These are phyloP conservation scores for Dascillus cervinus DNA, from an alignment of 2,888 invertebrate species.

Conservation along the genomic window DNA sequence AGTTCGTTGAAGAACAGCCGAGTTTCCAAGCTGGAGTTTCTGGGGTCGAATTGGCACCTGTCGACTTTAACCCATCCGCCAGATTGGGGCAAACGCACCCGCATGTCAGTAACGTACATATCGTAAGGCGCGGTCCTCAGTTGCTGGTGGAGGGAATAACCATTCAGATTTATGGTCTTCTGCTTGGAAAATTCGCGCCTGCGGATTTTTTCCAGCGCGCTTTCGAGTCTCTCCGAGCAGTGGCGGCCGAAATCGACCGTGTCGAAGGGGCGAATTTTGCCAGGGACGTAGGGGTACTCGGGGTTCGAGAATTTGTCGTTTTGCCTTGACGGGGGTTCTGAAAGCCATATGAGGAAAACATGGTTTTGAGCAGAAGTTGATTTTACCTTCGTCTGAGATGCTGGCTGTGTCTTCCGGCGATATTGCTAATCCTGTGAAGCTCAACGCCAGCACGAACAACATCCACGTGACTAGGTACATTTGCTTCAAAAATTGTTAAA, in stretches of 20 bases:
- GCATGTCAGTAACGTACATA: constrained; percentile 64
- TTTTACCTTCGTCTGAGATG: neutral
- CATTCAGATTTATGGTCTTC: constrained; percentile 48
- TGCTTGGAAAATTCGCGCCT: constrained; percentile 49
- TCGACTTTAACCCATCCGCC: constrained; percentile 63
- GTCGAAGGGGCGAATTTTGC: constrained; percentile 29
- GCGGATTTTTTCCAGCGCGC: constrained; percentile 58
- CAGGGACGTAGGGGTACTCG: constrained; percentile 33
- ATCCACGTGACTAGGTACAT: constrained; percentile 37
- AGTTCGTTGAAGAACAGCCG: constrained; percentile 71
- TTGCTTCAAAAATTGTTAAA: constrained; percentile 4
- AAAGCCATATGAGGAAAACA: constrained; percentile 6
- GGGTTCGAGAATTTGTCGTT: constrained; percentile 39
- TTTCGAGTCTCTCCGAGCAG: constrained; percentile 59
- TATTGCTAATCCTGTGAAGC: constrained; percentile 32
- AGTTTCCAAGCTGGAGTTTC: constrained; percentile 66
- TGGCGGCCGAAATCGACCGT: constrained; percentile 34
- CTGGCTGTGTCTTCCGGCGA: constrained; percentile 28
- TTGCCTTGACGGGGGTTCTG: constrained; percentile 32
- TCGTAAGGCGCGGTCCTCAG: constrained; percentile 56
- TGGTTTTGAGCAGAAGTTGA: neutral
- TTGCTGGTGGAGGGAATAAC: constrained; percentile 58
- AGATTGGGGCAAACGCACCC: constrained; percentile 59
- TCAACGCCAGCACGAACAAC: constrained; percentile 36
- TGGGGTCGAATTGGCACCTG: constrained; percentile 66